Evolutionary conservation across 2,888 invertebrate genomes (phyloP), one percentile per base, ranked within the genome.

Genomic region (Macaria notata): DNA sequence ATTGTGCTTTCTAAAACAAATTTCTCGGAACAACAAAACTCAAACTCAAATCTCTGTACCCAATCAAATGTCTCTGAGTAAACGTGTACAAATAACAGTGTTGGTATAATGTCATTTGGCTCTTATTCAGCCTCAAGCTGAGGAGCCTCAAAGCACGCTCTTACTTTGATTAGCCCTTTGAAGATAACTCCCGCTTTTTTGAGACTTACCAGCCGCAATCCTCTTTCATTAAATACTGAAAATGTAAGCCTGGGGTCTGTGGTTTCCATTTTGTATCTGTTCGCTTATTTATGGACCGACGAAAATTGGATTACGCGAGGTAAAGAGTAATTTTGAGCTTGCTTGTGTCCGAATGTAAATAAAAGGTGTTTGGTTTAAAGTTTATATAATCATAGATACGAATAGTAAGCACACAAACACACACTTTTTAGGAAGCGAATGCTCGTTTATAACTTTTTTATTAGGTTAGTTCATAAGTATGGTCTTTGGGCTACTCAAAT

Each of bases 161-260:
- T 79, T 79, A 78, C 77, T 71, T 66, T 78, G 78, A 83, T 81
- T 78, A 80, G 73, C 73, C 70, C 71, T 77, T 78, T 75, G 61
- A 61, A 61, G 52, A 59, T 49, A 42, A 19, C 33, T 31, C 46
- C 43, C 45, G 57, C 51, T 63, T 56, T 65, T 41, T 64, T 57
- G 50, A 46, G 41, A 44, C 41, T 54, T 48, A 45, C 29, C 61
- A 49, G 58, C 64, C 60, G 43, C 56, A 36, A 38, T 49, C 45
- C 46, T 49, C 53, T 54, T 61, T 59, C 33, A 52, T 46, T 49
- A 44, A 43, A 44, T 49, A 48, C 54, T 38, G 38, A 3, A 31
- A 33, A 33, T 51, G 29, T 45, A 29, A 7, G 6, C 30, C 3
- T 46, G 30, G 41, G 41, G n/a, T 8, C 9, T 41, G 41, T 41